A percentile compares a stretch with the other conserved stretches of the same genome.
phyloP scores from a whole-genome alignment of 2,888 invertebrate species.

The Coelopa pilipes region DNA sequence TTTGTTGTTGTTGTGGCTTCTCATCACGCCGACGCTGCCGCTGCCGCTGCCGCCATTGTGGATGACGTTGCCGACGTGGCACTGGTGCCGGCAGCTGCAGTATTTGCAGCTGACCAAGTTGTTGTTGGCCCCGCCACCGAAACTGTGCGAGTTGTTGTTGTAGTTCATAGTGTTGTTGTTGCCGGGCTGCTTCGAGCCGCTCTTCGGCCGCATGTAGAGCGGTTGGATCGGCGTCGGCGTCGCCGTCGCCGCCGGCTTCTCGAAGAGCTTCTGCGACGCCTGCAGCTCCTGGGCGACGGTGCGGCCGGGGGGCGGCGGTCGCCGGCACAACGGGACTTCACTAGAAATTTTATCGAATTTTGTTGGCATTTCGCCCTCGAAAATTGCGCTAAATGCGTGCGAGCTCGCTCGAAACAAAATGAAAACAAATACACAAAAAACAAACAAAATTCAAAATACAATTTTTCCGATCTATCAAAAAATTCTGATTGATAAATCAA shows the following conservation, averaged over 20 bases:
- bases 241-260: neutral
- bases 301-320: neutral
- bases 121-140: neutral
- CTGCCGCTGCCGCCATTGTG: neutral
- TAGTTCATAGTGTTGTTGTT: neutral
- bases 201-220: neutral
- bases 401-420: too few species aligned
- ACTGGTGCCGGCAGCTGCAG: too few species aligned
- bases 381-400: neutral
- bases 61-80: neutral
- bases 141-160: too few species aligned
- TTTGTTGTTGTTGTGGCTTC: neutral
- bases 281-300: conserved; percentile 18
- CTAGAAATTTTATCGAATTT: conserved; percentile 12
- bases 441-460: neutral
- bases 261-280: neutral
- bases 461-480: conserved; percentile 1
- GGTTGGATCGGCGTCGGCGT: neutral
- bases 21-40: neutral
- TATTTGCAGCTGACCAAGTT: too few species aligned
- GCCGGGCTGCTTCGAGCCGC: neutral
- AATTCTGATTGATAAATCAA: neutral
- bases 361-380: conserved; percentile 11
- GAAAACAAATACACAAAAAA: too few species aligned
- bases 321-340: conserved; percentile 3